Percentiles rank a stretch among this genome's conserved stretches.
Conservation (phyloP, 1,140 invertebrate genomes). For the Metaphire vulgaris region DNA sequence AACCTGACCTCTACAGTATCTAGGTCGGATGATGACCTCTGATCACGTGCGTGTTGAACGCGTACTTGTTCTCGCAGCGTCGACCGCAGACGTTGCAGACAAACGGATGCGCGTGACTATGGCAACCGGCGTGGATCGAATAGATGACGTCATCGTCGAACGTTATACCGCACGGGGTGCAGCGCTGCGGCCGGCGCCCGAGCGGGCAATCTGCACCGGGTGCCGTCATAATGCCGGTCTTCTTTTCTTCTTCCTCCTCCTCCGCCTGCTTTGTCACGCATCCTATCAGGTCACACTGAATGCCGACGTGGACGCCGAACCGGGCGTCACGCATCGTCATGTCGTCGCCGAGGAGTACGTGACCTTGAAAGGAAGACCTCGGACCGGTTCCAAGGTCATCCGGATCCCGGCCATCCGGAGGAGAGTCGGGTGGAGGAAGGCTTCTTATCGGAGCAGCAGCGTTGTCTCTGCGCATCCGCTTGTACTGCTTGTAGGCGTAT, state of each 20-base stretch:
- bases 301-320: not conserved
- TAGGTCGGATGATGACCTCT: conserved; percentile 41
- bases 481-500: not conserved
- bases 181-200: conserved; percentile 31
- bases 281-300: not conserved
- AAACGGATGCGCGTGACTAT: conserved; percentile 49
- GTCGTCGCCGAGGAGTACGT: too few species aligned
- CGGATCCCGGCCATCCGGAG: not conserved
- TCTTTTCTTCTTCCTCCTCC: not conserved
- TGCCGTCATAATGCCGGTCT: not conserved
- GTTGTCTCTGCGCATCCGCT: not conserved
- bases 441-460: not conserved
- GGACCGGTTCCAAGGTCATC: too few species aligned
- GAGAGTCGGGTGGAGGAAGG: not conserved
- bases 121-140: conserved; percentile 50
- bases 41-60: conserved; percentile 50
- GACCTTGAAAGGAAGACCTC: too few species aligned
- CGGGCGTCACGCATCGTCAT: not conserved
- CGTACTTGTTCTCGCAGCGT: conserved; percentile 47
- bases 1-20: too few species aligned
- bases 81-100: conserved; percentile 50
- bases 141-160: conserved; percentile 50
- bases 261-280: not conserved
- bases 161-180: conserved; percentile 43
- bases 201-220: not conserved